Percentiles rank a stretch among this genome's conserved stretches.
Evolutionary conservation across 2,113 vertebrate genomes (phyloP).

Genomic region (Ceyx margarethae): DNA sequence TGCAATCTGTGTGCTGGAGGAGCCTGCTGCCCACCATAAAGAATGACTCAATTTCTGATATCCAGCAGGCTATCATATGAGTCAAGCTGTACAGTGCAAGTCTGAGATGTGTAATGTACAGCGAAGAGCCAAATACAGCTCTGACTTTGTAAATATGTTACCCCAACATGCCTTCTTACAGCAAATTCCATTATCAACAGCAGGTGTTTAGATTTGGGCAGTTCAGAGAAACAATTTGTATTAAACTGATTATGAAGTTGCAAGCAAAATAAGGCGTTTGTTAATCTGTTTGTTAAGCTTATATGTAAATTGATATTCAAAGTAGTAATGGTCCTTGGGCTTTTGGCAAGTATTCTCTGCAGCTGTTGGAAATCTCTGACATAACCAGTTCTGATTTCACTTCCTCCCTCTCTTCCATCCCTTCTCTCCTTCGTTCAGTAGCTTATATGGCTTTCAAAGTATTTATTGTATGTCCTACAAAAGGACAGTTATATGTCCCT

Average conservation of each 20-base stretch:
- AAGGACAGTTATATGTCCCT: slow-evolving; percentile 40
- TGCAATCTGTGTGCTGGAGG: not conserved
- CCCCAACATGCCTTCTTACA: not conserved
- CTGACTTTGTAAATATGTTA: not conserved
- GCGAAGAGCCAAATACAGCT: not conserved
- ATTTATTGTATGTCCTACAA: slow-evolving; percentile 53
- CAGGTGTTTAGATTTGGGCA: not conserved
- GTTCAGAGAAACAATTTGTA: not conserved
- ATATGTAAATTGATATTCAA: slow-evolving; percentile 30
- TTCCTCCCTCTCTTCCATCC: not conserved
- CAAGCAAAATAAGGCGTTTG: not conserved
- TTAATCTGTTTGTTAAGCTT: not conserved
- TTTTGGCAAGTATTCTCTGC: slow-evolving; percentile 22
- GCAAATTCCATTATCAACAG: not conserved
- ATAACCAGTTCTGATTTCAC: slow-evolving; percentile 3
- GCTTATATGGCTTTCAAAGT: slow-evolving; percentile 50
- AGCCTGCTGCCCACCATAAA: not conserved
- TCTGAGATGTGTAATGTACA: rapidly evolving
- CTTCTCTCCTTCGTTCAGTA: not conserved
- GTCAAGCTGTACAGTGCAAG: not conserved
- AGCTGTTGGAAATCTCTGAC: slow-evolving; percentile 26
- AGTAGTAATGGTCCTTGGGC: not conserved
- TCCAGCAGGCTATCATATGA: not conserved
- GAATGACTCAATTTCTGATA: not conserved
- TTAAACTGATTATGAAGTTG: not conserved